Evolutionary conservation across 2,888 invertebrate species (phyloP), one percentile per base, ranked within the genome.

Genomic region (Thera britannica): DNA sequence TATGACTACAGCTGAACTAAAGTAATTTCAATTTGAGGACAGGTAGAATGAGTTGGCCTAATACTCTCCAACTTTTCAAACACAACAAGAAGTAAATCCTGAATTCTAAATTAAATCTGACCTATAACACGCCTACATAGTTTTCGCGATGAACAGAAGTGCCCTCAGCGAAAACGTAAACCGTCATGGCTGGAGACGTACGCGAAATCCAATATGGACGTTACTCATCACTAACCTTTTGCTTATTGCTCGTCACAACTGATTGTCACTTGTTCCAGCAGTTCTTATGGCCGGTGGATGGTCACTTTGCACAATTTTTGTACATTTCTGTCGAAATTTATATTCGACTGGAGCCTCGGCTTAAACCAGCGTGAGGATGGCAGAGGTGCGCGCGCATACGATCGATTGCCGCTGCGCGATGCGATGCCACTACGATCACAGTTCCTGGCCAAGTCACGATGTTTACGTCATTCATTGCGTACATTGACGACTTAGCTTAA

Each of bases 391-490:
- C 93, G 93, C 93, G 93, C 92, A 90, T 8, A 52, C 89, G 89
- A 93, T 93, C 93, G 93, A 93, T 93, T 80, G 83, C 75, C 84
- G 89, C 87, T 91, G 93, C 92, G 91, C 88, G 86, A 83, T 85
- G 86, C 84, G 83, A 84, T 82, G 81, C 81, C 82, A 83, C 79
- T 79, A 80, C 81, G 83, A 81, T 66, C 75, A 83, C 79, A 80
- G 84, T 84, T 85, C 84, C 86, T 84, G 82, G 84, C 84, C 80
- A 84, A 87, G 83, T 83, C 83, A 80, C 85, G 85, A 86, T 84
- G 87, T 92, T 91, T 92, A 92, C 92, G 92, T 92, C 92, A 92
- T 87, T 83, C 84, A 83, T 86, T 91, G 92, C 92, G 92, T 92
- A 92, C 92, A 91, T 90, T 89, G 90, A 88, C 83, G 85, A 85